phyloP scores from a whole-genome alignment of 2,797 vertebrate species.

The Botia almorhae region DNA sequence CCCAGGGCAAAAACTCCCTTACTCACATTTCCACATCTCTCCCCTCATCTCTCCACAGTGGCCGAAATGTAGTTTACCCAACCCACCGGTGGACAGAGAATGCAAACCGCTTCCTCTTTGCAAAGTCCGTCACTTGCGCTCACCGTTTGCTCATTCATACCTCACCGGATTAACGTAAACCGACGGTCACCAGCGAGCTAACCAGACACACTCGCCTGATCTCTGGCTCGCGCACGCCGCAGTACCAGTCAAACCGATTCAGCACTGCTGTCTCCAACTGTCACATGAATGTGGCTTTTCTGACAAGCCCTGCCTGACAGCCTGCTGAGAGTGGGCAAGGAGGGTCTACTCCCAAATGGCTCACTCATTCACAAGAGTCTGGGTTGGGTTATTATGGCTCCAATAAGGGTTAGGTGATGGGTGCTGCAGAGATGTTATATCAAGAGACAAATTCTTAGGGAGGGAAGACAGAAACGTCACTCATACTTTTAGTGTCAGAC shows the following conservation, averaged over 20 bases:
- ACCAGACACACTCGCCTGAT: slow-evolving; percentile 50
- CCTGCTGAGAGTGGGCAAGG: slow-evolving; percentile 51
- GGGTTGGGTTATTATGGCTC: slow-evolving; percentile 38
- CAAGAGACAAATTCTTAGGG: slow-evolving; percentile 26
- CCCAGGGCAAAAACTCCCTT: slow-evolving; percentile 6
- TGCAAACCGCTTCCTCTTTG: slow-evolving; percentile 25
- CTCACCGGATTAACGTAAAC: slow-evolving; percentile 45
- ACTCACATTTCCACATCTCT: slow-evolving; percentile 35
- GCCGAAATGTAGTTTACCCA: slow-evolving; percentile 15
- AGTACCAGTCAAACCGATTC: slow-evolving; percentile 58
- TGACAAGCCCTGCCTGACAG: slow-evolving; percentile 51
- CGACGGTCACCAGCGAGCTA: slow-evolving; percentile 47
- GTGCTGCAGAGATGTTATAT: slow-evolving; percentile 33
- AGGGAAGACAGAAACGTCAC: slow-evolving; percentile 19
- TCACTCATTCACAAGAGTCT: slow-evolving; percentile 41
- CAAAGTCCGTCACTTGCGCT: slow-evolving; percentile 39
- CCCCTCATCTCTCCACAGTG: slow-evolving; percentile 18
- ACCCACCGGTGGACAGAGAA: slow-evolving; percentile 25
- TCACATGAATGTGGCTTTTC: slow-evolving; percentile 59
- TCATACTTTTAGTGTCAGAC: background rate
- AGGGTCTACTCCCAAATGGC: slow-evolving; percentile 55
- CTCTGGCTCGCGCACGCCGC: slow-evolving; percentile 33
- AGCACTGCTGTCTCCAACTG: slow-evolving; percentile 50
- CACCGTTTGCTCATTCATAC: slow-evolving; percentile 36
- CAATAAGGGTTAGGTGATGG: slow-evolving; percentile 43